These are phyloP conservation scores for Chrysemys picta DNA, from an alignment of 2,113 vertebrate genomes.

Conservation along the genomic window DNA sequence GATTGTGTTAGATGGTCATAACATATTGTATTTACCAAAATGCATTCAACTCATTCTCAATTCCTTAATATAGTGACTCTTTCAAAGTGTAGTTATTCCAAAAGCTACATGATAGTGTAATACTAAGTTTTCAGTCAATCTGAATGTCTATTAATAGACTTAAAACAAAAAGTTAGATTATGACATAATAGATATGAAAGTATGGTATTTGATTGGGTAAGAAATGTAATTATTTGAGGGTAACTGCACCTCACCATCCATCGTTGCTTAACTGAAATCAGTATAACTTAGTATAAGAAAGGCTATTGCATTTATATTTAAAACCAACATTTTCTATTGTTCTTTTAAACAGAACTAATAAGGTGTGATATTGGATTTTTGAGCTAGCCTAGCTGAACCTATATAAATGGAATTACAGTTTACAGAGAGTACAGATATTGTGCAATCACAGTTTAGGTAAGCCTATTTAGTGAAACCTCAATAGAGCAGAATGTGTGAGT, in stretches of 20 bases:
- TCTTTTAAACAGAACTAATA: background rate
- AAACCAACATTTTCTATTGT: background rate
- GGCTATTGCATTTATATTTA: background rate
- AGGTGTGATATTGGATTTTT: background rate
- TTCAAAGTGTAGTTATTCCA: background rate
- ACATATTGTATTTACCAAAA: background rate
- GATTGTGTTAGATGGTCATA: background rate
- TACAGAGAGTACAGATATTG: background rate
- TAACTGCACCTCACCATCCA: background rate
- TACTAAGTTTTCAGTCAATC: background rate
- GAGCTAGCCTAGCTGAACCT: background rate
- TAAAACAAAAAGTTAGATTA: background rate
- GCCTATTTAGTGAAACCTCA: background rate
- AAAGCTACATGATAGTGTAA: background rate
- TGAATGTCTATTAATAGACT: background rate
- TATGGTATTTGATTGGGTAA: background rate
- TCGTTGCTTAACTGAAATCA: background rate
- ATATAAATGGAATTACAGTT: background rate
- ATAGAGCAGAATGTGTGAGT: background rate
- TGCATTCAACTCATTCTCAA: background rate
- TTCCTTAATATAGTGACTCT: background rate
- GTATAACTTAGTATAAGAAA: background rate
- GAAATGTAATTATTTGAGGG: background rate
- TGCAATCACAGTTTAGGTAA: background rate
- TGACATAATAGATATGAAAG: background rate